These are phyloP conservation scores for Drosophila nr. perissopoda DNA, from an alignment of 2,888 invertebrate species.

Conservation along the genomic window DNA sequence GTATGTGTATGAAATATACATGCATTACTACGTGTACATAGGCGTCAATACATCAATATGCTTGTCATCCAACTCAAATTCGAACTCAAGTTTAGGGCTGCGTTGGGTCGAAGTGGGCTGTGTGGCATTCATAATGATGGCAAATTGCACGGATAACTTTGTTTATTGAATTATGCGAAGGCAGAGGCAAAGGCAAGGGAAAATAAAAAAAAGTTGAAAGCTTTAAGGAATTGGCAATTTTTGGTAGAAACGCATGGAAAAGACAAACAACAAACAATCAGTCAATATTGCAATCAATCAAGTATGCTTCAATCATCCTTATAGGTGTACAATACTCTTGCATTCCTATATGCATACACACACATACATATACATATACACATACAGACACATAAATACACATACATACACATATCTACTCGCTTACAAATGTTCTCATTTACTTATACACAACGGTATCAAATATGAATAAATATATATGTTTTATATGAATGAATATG, in stretches of 20 bases:
- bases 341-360: not conserved
- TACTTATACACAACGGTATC: slow-evolving; percentile 25
- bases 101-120: not conserved
- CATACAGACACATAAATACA: not conserved
- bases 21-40: not conserved
- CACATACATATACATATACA: too few species aligned
- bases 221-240: slow-evolving; percentile 26
- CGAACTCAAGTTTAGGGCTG: slow-evolving; percentile 8
- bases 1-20: slow-evolving; percentile 3
- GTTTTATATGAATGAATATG: not conserved
- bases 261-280: slow-evolving; percentile 51
- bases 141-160: slow-evolving; percentile 37
- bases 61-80: not conserved
- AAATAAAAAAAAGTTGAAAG: slow-evolving; percentile 5
- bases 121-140: slow-evolving; percentile 16
- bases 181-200: not conserved
- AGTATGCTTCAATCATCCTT: slow-evolving; percentile 58
- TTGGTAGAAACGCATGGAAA: slow-evolving; percentile 2
- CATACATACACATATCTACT: not conserved
- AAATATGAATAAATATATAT: slow-evolving; percentile 5
- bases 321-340: slow-evolving; percentile 24
- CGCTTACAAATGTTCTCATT: not conserved
- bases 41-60: not conserved
- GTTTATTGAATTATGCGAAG: slow-evolving; percentile 39
- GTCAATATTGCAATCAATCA: slow-evolving; percentile 75